A percentile compares a stretch with the other conserved stretches of the same genome.
phyloP scores from a whole-genome alignment of 2,888 invertebrate genomes.

The Uloborus plumipes region DNA sequence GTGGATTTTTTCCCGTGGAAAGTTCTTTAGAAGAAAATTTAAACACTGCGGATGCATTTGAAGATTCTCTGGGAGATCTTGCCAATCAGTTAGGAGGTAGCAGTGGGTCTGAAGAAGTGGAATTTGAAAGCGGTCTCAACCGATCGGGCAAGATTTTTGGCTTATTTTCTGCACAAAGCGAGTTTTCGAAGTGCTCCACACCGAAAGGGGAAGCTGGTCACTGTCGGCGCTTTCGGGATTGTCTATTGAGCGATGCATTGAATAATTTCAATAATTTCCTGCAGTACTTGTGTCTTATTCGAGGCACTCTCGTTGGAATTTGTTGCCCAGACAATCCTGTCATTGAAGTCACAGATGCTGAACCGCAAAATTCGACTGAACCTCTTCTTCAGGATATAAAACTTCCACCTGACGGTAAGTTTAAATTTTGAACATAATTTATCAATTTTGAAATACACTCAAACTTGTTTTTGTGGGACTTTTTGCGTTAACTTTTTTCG shows the following conservation, averaged over 20 bases:
- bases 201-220: constrained; percentile 56
- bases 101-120: neutral
- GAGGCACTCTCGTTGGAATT: constrained; percentile 80
- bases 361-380: constrained; percentile 13
- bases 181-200: constrained; percentile 31
- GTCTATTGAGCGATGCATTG: constrained; percentile 77
- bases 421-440: neutral
- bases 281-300: constrained; percentile 81
- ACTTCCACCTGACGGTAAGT: constrained; percentile 52
- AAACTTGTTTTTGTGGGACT: too few species aligned
- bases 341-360: constrained; percentile 26
- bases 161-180: constrained; percentile 21
- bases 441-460: neutral
- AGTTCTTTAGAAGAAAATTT: too few species aligned
- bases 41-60: too few species aligned
- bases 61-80: neutral
- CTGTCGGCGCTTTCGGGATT: constrained; percentile 74
- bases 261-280: constrained; percentile 77
- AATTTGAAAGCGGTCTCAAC: neutral
- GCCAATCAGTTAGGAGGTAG: neutral
- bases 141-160: neutral
- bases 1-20: constrained; percentile 2
- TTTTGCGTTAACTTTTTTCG: too few species aligned
- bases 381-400: neutral
- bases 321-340: constrained; percentile 78